Conservation (phyloP, 2,888 invertebrate species). For the Macaria liturata region DNA sequence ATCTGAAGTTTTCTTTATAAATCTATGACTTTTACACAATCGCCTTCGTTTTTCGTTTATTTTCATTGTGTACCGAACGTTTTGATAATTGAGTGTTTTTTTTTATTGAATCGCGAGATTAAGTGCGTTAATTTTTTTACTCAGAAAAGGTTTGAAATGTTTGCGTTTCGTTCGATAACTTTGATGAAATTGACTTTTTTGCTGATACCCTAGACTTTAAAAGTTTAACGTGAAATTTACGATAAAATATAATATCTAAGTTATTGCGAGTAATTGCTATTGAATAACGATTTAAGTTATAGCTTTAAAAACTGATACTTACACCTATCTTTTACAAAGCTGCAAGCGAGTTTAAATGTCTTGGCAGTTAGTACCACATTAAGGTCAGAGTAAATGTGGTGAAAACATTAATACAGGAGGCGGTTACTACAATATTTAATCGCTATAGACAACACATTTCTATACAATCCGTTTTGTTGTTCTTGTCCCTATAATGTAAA, state of each 20-base stretch:
- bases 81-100: constrained; percentile 34
- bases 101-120: constrained; percentile 32
- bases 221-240: no score
- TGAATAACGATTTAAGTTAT: no score
- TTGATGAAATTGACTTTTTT: constrained; percentile 12
- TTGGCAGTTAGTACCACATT: no score
- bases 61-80: constrained; percentile 26
- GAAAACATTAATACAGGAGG: background rate
- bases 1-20: background rate
- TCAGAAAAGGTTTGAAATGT: constrained; percentile 13
- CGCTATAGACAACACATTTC: no score
- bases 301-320: no score
- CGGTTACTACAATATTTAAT: no score
- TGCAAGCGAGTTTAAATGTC: no score
- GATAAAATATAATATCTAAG: no score
- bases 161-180: constrained; percentile 13
- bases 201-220: background rate
- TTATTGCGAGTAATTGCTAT: no score
- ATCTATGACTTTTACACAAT: constrained; percentile 25
- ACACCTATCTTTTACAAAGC: no score
- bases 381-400: background rate
- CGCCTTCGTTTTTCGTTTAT: constrained; percentile 29
- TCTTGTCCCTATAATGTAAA: no score
- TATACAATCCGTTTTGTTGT: no score
- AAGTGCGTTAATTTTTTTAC: constrained; percentile 29